Evolutionary conservation across 2,888 invertebrate genomes (phyloP).

Genomic region (Leptogaster cylindrica): DNA sequence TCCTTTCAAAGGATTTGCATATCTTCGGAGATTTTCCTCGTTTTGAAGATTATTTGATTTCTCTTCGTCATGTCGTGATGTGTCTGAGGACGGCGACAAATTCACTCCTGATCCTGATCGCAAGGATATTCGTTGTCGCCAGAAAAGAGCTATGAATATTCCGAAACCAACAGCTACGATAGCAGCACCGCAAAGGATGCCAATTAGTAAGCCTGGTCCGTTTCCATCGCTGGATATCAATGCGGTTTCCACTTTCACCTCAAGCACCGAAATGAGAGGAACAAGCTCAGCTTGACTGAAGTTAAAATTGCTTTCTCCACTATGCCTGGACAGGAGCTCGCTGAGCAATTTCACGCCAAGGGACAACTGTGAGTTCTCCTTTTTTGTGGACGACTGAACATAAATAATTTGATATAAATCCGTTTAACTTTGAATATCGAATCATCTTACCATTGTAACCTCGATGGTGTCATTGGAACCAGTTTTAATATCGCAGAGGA

Average conservation of each 20-base stretch:
- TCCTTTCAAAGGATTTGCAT: constrained; percentile 79
- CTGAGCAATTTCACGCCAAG: constrained; percentile 68
- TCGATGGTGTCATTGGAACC: constrained; percentile 84
- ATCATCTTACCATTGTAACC: constrained; percentile 76
- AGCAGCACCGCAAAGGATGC: constrained; percentile 61
- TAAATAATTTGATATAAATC: constrained; percentile 44
- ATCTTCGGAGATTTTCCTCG: constrained; percentile 85
- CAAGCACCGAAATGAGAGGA: constrained; percentile 75
- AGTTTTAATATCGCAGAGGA: constrained; percentile 83
- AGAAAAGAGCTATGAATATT: constrained; percentile 64
- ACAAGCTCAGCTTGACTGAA: constrained; percentile 66
- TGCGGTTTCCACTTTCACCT: constrained; percentile 78
- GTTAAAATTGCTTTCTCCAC: constrained; percentile 53
- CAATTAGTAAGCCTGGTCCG: constrained; percentile 61
- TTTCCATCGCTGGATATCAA: constrained; percentile 61
- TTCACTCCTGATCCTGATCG: constrained; percentile 65
- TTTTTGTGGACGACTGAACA: constrained; percentile 64
- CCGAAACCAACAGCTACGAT: constrained; percentile 61
- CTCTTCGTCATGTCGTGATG: constrained; percentile 78
- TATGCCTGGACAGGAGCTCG: constrained; percentile 67
- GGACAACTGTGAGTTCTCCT: constrained; percentile 62
- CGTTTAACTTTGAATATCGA: not conserved
- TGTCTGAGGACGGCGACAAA: constrained; percentile 66
- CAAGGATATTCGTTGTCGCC: constrained; percentile 65
- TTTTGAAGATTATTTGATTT: constrained; percentile 91